Evolutionary conservation across 2,113 vertebrate genomes (phyloP).

Genomic region (Ardeotis arabs): DNA sequence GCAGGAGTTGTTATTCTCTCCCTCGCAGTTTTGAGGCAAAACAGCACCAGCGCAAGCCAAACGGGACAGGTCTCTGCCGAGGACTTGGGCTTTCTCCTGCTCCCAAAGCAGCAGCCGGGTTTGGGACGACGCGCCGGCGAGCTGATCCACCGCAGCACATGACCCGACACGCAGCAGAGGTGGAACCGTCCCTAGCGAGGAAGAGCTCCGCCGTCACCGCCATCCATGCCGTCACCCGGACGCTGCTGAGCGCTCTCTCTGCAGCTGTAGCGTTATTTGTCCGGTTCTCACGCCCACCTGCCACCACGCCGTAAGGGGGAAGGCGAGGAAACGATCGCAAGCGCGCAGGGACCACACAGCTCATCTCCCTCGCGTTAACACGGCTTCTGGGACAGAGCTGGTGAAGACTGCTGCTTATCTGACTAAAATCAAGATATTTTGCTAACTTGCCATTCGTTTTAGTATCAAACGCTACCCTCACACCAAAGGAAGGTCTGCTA

Average conservation of each 20-base stretch:
- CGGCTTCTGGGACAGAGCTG: neutral
- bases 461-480: neutral
- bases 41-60: neutral
- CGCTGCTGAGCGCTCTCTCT: neutral
- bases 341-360: neutral
- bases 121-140: neutral
- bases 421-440: neutral
- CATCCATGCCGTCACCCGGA: fast-evolving
- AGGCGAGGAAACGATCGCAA: neutral
- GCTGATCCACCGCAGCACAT: neutral
- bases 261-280: fast-evolving
- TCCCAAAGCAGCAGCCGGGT: neutral
- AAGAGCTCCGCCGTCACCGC: neutral
- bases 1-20: fast-evolving
- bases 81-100: neutral
- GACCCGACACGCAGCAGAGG: fast-evolving
- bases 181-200: neutral
- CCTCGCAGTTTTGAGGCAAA: neutral
- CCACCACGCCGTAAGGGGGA: fast-evolving
- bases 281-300: fast-evolving
- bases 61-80: fast-evolving
- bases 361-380: neutral
- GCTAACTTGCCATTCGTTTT: neutral
- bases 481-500: neutral
- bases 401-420: neutral